These are phyloP conservation scores for Yponomeuta plumbellus DNA, from an alignment of 2,888 invertebrate species.

Conservation along the genomic window DNA sequence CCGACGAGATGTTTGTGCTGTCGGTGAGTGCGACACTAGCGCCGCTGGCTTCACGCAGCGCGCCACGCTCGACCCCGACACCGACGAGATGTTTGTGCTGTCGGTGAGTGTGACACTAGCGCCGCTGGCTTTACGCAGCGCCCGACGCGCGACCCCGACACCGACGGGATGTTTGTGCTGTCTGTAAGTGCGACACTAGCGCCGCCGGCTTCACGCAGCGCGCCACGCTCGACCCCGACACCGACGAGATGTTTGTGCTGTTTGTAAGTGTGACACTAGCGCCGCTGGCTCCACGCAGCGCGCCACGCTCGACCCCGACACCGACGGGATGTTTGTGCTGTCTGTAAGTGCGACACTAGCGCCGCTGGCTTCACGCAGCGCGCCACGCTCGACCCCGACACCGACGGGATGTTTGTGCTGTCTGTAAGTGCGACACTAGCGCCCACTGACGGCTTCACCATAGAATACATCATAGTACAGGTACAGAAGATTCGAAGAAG, in stretches of 20 bases:
- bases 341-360: slow-evolving; percentile 80
- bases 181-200: slow-evolving; percentile 80
- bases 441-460: too few relatives aligned
- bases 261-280: slow-evolving; percentile 82
- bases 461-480: too few relatives aligned
- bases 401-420: slow-evolving; percentile 90
- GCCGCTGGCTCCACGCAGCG: too few relatives aligned
- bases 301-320: slow-evolving; percentile 90
- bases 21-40: slow-evolving; percentile 80
- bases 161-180: slow-evolving; percentile 91
- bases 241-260: slow-evolving; percentile 90
- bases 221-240: slow-evolving; percentile 90
- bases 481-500: too few relatives aligned
- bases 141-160: slow-evolving; percentile 90
- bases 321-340: slow-evolving; percentile 91
- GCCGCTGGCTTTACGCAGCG: too few relatives aligned
- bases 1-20: slow-evolving; percentile 91
- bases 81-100: slow-evolving; percentile 90
- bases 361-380: slow-evolving; percentile 90
- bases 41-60: slow-evolving; percentile 90
- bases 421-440: slow-evolving; percentile 82
- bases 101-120: slow-evolving; percentile 82
- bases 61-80: slow-evolving; percentile 90
- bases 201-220: slow-evolving; percentile 90
- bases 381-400: slow-evolving; percentile 90